Base-by-base conservation (phyloP, 2,113 vertebrate species). In the Pedetes capensis region DNA sequence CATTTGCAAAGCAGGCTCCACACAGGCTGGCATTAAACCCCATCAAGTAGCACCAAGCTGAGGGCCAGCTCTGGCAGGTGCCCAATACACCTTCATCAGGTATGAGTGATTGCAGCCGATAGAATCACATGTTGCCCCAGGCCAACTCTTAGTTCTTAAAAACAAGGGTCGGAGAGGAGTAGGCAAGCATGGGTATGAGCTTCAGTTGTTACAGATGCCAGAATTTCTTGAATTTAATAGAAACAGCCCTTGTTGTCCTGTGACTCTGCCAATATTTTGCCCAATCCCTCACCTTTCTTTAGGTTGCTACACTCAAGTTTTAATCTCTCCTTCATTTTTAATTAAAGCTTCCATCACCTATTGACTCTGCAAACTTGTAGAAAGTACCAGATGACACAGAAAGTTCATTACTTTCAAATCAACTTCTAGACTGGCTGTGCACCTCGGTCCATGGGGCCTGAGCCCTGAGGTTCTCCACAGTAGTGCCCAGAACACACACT, bases 261-360 rank as follows among this genome's bases (percentile, higher is more conserved):
- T 32, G 51, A 94, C 84, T 92, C 92, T 91, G 61, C 90, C 74
- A 95, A 76, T 89, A 93, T 93, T 42, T 92, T 10, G 66, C 64
- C 75, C 80, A 85, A 94, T 96, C 44, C 25, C 57, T 94, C 84
- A 76, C 94, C 94, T 96, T 93, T 93, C 76, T 95, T 89, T 91
- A 74, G 93, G 93, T 97, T 92, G 74, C 59, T 83, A 18, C 75
- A 94, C 71, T 64, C 88, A 95, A 96, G 74, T 49, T 61, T 44
- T 55, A 81, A 92, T 94, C 96, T 97, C 76, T 84, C 71, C 69
- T 57, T 96, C 89, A 89, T 69, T 94, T 95, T 97, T 98, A 97
- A 97, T 97, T 97, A 97, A 95, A 76, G 84, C 63, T 69, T 39
- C 44, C 57, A 83, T 95, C 93, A 97, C 89, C 79, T 83, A 91